phyloP scores from a whole-genome alignment of 2,888 invertebrate species.

The Lepidochrysops patricia region DNA sequence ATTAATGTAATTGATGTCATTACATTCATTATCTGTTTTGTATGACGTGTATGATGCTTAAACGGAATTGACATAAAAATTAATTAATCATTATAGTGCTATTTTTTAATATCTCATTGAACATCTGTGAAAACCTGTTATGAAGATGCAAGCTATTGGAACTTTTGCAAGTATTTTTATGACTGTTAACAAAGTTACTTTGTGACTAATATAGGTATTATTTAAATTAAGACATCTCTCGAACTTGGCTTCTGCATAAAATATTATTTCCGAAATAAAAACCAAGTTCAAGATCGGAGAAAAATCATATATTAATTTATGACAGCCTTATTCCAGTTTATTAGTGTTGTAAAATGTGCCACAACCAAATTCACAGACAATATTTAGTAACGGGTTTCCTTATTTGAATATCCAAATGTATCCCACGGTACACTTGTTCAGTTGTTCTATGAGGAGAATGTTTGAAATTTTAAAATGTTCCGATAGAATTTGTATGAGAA shows the following conservation, averaged over 20 bases:
- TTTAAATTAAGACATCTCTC: not conserved
- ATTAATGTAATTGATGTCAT: constrained; percentile 2
- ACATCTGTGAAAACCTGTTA: not conserved
- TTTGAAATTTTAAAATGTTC: not conserved
- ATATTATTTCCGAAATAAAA: not conserved
- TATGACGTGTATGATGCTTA: not conserved
- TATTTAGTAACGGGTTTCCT: constrained; percentile 7
- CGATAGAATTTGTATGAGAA: not conserved
- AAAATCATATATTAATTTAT: not conserved
- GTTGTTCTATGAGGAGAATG: not conserved
- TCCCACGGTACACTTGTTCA: constrained; percentile 6
- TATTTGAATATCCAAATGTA: constrained; percentile 6
- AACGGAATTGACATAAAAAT: constrained; percentile 17
- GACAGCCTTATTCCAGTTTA: not conserved
- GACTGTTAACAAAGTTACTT: no score
- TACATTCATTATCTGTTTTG: constrained; percentile 2
- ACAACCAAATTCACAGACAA: not conserved
- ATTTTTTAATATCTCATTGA: constrained; percentile 27
- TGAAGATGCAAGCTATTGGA: not conserved
- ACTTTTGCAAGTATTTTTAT: no score
- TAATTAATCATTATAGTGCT: constrained; percentile 49
- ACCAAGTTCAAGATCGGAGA: not conserved
- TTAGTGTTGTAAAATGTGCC: not conserved
- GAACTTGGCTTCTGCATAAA: not conserved
- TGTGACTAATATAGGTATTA: no score